Evolutionary conservation across 2,888 invertebrate genomes (phyloP), one percentile per base, ranked within the genome.

Genomic region (Macrosiphum euphorbiae): DNA sequence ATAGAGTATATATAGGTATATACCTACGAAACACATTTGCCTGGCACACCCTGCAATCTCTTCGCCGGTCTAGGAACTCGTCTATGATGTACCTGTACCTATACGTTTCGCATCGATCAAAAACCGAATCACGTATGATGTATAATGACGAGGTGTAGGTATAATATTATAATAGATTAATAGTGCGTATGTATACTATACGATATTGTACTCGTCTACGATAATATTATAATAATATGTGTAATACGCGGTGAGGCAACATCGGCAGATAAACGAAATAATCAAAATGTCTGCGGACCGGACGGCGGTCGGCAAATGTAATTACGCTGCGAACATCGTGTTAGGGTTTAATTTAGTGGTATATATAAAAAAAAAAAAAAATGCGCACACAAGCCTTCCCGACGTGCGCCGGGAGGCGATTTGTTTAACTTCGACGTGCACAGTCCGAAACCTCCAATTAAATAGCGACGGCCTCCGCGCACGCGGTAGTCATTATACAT

Each of bases 321-420:
- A 92, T 87, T 50, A 85, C 52, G 44, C 91, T 28, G 20, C 41
- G 3, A 84, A 91, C 50, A 50, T 92, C 61, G 61, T 41, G 55
- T 90, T 90, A 61, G 28, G 44, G 91, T 92, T 61, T 87, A 61
- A 91, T 91, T 91, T 55, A 55, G 41, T 50, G 52, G 47, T 90
- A 90, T 52, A 44, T 44, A 44, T 4, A 44, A 44, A 44, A 44
- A 4, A 8, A 24, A 52, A 16, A 24, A 16, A 24, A 91, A 85
- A 41, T 28, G 10, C 3, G 55, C 52, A 35, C 28, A 47, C 24
- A 16, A 16, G 47, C 47, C 26, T 58, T 50, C n/a, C 44, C 26
- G 44, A 26, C 61, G 4, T 35, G 5, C 11, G 85, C 91, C 91
- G 47, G 91, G n/a, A 86, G 91, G 86, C 86, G 86, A 91, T 58